These are phyloP conservation scores for Spilarctia lutea DNA, from an alignment of 2,888 invertebrate genomes.

Conservation along the genomic window DNA sequence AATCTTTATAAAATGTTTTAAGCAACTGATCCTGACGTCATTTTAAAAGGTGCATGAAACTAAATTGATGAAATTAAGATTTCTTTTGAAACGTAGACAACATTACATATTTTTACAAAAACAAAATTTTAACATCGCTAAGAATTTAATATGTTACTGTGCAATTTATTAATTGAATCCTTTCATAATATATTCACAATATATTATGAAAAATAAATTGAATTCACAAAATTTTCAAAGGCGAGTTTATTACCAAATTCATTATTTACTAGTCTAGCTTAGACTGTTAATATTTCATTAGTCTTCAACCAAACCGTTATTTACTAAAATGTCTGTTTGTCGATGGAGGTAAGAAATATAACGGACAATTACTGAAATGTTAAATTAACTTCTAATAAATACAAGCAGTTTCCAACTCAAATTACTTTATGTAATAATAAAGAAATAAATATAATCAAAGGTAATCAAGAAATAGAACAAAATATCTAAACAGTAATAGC, in stretches of 20 bases:
- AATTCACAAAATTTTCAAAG: neutral
- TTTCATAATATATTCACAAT: too few relatives aligned
- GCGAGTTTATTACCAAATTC: neutral
- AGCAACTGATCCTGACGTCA: neutral
- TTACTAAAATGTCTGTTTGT: neutral
- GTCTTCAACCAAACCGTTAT: slow-evolving; percentile 10
- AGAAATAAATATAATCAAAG: slow-evolving; percentile 13
- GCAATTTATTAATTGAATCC: neutral
- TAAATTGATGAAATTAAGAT: too few relatives aligned
- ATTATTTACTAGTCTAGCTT: neutral
- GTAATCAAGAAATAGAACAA: slow-evolving; percentile 39
- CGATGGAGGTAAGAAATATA: neutral
- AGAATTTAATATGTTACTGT: neutral
- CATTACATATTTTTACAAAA: too few relatives aligned
- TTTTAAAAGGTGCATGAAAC: too few relatives aligned
- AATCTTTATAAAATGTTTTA: neutral
- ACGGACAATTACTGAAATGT: neutral
- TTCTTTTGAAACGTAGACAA: too few relatives aligned
- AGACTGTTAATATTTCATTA: neutral
- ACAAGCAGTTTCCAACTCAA: neutral
- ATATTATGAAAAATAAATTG: too few relatives aligned
- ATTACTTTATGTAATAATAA: neutral
- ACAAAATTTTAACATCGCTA: neutral
- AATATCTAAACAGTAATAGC: slow-evolving; percentile 48
- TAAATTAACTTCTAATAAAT: neutral